phyloP scores from a whole-genome alignment of 2,113 vertebrate species.

The Hippocampus zosterae region DNA sequence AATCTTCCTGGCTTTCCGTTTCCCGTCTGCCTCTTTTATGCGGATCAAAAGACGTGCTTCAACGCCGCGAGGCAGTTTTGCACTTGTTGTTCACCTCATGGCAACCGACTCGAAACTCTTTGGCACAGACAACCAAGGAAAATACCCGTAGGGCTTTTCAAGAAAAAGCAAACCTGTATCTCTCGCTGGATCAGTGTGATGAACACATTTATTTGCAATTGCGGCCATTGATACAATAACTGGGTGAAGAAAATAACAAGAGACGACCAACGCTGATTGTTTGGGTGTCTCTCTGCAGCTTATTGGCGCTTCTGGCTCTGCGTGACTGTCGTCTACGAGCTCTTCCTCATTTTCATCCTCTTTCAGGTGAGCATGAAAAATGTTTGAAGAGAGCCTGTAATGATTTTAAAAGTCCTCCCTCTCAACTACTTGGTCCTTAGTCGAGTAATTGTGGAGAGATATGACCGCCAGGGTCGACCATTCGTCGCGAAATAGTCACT shows the following conservation, averaged over 20 bases:
- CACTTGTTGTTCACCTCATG: constrained; percentile 3
- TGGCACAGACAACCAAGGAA: constrained; percentile 8
- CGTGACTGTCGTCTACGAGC: constrained; percentile 94
- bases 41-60: constrained; percentile 2
- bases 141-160: constrained; percentile 10
- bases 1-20: background rate
- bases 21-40: constrained; percentile 6
- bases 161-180: constrained; percentile 5
- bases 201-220: background rate
- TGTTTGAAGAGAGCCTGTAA: background rate
- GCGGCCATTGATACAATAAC: background rate
- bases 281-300: constrained; percentile 64
- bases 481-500: no score
- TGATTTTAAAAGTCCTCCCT: no score
- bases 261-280: background rate
- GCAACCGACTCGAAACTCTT: background rate
- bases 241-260: background rate
- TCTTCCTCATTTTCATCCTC: constrained; percentile 98
- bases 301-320: constrained; percentile 99
- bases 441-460: no score
- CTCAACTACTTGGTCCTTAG: no score
- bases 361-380: constrained; percentile 81
- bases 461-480: no score
- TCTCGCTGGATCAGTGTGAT: background rate
- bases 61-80: constrained; percentile 10